phyloP scores from a whole-genome alignment of 2,113 vertebrate genomes.

The Psilopogon haemacephalus region DNA sequence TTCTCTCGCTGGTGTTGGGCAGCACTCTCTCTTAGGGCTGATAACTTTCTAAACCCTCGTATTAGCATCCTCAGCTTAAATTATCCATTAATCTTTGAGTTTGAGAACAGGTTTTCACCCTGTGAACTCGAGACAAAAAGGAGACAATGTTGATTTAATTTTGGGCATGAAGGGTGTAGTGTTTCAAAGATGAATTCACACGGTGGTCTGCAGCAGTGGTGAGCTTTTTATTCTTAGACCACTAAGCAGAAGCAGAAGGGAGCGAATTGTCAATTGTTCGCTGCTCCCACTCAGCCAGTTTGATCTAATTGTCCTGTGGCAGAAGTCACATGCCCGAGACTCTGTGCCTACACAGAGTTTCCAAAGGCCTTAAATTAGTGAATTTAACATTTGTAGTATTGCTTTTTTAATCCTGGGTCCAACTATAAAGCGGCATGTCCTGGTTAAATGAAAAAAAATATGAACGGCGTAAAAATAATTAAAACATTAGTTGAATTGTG shows the following conservation, averaged over 20 bases:
- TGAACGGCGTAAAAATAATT: not conserved
- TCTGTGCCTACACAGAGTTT: not conserved
- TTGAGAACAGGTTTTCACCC: not conserved
- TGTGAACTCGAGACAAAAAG: not conserved
- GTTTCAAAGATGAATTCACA: slow-evolving; percentile 6
- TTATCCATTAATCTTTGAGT: not conserved
- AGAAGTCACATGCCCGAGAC: slow-evolving; percentile 1
- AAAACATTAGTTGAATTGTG: not conserved
- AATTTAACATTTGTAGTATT: not conserved
- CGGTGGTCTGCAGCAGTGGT: not conserved
- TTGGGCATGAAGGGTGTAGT: not conserved
- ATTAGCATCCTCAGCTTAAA: not conserved
- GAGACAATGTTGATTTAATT: slow-evolving; percentile 43
- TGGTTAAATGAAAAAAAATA: not conserved
- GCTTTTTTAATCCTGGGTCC: not conserved
- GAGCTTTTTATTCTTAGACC: slow-evolving; percentile 4
- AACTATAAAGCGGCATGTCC: not conserved
- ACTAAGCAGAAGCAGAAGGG: slow-evolving; percentile 50
- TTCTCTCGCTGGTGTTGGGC: not conserved
- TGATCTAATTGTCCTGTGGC: not conserved
- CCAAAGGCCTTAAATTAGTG: not conserved
- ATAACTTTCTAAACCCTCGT: not conserved
- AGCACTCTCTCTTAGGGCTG: not conserved
- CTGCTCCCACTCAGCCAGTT: slow-evolving; percentile 15
- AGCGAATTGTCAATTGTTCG: slow-evolving; percentile 12